Base-by-base conservation (phyloP, 2,888 invertebrate species). In the Drosophila tanythrix region DNA sequence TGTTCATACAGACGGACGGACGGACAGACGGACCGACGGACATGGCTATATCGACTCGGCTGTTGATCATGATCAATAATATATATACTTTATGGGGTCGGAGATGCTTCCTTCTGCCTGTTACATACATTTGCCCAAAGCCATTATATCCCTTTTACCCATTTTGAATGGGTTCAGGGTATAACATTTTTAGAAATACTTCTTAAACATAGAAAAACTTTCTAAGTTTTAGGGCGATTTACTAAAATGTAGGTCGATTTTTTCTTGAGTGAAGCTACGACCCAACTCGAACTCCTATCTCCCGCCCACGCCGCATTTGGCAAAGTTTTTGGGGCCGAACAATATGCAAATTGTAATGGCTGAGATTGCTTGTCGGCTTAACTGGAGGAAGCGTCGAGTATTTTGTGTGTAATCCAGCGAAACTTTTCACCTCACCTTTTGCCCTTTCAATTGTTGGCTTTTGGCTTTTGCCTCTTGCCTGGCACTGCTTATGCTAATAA, bases 261-360 rank as follows among this genome's bases (percentile, higher is more conserved):
- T 46, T 46, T 46, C 15, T 2, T 46, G 46, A 25, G 46, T 7
- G 21, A 13, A 46, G 21, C 46, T 3, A 21, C 7, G 46, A 21
- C 46, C 7, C 25, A 46, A 25, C 21, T 25, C 15, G 21, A 46
- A 15, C 46, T 25, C 13, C 29, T 46, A 36, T 35, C 38, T 25
- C n/a, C 21, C 55, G 50, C 27, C 56, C 59, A 27, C 36, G 15
- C 13, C 21, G 3, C n/a, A 29, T n/a, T 10, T 27, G 13, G n/a
- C 29, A 46, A 67, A 25, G 36, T 38, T 35, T 60, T 38, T 27
- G 36, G 53, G n/a, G 48, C 56, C 51, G 35, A 69, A 68, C 80
- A 83, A 88, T 88, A 84, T 84, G 83, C 88, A 84, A 88, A 84
- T 84, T 76, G 74, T 67, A 75, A 77, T 74, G 73, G 57, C 58